Conservation (phyloP, 2,888 invertebrate species). For the Chydorus sphaericus region DNA sequence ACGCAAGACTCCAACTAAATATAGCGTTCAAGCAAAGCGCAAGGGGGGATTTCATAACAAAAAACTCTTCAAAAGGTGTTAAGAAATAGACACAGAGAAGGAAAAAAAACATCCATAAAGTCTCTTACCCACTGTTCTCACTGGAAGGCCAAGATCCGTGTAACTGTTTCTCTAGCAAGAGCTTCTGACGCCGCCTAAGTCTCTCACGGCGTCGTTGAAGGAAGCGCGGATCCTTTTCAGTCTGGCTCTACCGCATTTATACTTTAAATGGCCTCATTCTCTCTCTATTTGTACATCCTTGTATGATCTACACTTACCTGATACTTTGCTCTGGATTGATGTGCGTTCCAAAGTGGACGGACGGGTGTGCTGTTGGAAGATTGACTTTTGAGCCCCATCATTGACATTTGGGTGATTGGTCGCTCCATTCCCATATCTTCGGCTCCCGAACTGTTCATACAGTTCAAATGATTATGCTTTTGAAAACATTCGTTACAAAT, state of each 20-base stretch:
- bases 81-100: no score
- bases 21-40: no score
- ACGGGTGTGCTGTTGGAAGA: background rate
- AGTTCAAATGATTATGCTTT: no score
- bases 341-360: background rate
- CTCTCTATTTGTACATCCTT: background rate
- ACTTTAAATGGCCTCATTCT: no score
- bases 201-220: slow-evolving; percentile 24
- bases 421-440: background rate
- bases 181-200: slow-evolving; percentile 18
- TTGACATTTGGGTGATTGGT: background rate
- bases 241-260: slow-evolving; percentile 76
- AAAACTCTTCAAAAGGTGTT: no score
- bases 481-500: no score
- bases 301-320: background rate
- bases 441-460: no score
- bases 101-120: background rate
- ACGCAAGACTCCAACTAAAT: no score
- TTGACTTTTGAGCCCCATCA: background rate
- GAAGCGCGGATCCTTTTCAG: slow-evolving; percentile 75
- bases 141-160: slow-evolving; percentile 14
- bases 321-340: slow-evolving; percentile 1
- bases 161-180: slow-evolving; percentile 10
- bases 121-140: slow-evolving; percentile 5
- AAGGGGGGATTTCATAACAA: no score